Evolutionary conservation across 2,888 invertebrate genomes (phyloP).

Genomic region (Leptopilina drosophilae): DNA sequence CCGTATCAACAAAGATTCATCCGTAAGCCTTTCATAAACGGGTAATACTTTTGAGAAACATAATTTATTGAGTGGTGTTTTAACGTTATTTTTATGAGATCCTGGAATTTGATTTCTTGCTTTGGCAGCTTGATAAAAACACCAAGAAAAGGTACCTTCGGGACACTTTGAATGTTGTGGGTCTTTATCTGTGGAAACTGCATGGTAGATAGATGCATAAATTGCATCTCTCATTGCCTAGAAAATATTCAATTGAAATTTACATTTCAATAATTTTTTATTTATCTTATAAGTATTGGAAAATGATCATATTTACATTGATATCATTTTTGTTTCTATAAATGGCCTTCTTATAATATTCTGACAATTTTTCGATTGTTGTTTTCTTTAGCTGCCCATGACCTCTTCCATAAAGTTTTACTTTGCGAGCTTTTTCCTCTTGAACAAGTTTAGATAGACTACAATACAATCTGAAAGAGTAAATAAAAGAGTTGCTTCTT

Average conservation of each 20-base stretch:
- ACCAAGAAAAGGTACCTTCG: slow-evolving; percentile 47
- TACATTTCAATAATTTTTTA: no score
- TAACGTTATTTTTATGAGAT: slow-evolving; percentile 42
- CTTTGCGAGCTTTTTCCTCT: no score
- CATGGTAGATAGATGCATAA: slow-evolving; percentile 50
- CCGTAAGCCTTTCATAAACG: slow-evolving; percentile 43
- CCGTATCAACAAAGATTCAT: slow-evolving; percentile 43
- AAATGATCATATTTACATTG: no score
- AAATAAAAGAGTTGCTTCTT: no score
- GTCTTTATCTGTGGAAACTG: slow-evolving; percentile 49
- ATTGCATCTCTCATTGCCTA: slow-evolving; percentile 52
- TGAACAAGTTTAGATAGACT: no score
- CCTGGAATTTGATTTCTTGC: slow-evolving; percentile 46
- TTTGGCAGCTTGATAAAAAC: slow-evolving; percentile 49
- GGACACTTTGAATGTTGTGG: slow-evolving; percentile 47
- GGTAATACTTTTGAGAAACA: slow-evolving; percentile 47
- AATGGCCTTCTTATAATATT: no score
- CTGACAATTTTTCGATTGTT: no score
- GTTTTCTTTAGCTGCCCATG: no score
- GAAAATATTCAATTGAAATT: not conserved
- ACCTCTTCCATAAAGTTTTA: no score
- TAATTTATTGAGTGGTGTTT: slow-evolving; percentile 44
- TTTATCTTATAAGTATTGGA: no score
- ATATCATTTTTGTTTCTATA: no score
- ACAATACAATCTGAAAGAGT: no score